phyloP scores from a whole-genome alignment of 2,888 invertebrate genomes.

The Rhamnusium bicolor region DNA sequence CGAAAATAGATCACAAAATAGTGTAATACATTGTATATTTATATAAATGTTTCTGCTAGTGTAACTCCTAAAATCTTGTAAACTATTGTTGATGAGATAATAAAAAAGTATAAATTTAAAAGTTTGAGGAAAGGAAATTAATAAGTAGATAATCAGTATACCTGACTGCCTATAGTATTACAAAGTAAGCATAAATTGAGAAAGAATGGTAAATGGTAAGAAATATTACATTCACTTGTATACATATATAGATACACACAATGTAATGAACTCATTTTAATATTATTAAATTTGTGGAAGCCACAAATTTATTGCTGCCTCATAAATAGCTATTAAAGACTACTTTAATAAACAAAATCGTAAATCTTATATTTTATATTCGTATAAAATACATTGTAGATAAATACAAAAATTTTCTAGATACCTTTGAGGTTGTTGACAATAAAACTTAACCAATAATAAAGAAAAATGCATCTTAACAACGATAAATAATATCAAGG shows the following conservation, averaged over 20 bases:
- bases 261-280: conserved; percentile 11
- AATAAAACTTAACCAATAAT: neutral
- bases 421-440: conserved; percentile 8
- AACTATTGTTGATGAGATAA: no score
- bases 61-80: no score
- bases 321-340: conserved; percentile 2
- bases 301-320: conserved; percentile 16
- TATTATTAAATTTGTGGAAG: conserved; percentile 1
- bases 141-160: no score
- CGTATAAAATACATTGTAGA: conserved; percentile 21
- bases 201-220: no score
- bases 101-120: no score
- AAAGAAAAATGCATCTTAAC: neutral
- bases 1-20: no score
- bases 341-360: conserved; percentile 22
- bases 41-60: no score
- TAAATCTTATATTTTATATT: conserved; percentile 31
- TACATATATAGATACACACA: neutral
- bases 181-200: no score
- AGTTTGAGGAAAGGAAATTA: no score
- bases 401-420: neutral
- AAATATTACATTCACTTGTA: neutral
- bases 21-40: no score
- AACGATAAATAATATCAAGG: neutral
- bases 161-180: no score